Conservation (phyloP, 2,888 invertebrate species). For the Trichogramma evanescens region DNA sequence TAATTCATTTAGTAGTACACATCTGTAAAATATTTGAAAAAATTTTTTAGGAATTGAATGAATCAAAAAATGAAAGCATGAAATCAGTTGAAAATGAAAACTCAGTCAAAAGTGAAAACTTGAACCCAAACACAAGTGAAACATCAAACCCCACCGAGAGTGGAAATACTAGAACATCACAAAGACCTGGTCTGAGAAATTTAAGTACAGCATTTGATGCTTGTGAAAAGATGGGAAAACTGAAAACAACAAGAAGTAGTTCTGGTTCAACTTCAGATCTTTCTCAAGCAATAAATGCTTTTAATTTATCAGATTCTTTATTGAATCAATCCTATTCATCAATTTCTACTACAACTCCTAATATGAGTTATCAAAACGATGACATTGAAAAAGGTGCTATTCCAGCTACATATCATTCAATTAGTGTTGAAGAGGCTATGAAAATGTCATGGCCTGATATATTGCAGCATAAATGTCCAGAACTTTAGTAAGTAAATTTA, state of each 20-base stretch:
- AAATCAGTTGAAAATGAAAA: not conserved
- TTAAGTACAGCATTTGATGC: constrained; percentile 37
- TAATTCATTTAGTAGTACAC: not conserved
- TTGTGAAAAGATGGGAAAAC: constrained; percentile 31
- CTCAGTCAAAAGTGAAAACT: not conserved
- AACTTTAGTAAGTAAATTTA: constrained; percentile 60
- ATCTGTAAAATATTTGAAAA: too few species aligned
- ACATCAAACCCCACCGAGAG: not conserved
- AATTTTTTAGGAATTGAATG: constrained; percentile 2
- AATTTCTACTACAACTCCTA: constrained; percentile 13
- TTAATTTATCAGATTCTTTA: constrained; percentile 10
- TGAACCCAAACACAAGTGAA: not conserved
- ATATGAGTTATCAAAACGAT: constrained; percentile 14
- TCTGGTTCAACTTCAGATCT: constrained; percentile 2
- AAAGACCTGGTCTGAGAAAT: constrained; percentile 25
- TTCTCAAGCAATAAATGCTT: constrained; percentile 13
- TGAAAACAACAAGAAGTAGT: constrained; percentile 4
- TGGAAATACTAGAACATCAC: too few species aligned
- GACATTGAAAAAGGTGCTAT: constrained; percentile 25
- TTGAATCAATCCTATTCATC: constrained; percentile 18
- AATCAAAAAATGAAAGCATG: constrained; percentile 1
- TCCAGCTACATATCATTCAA: constrained; percentile 39
- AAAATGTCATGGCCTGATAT: constrained; percentile 56
- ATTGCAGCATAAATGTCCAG: constrained; percentile 59
- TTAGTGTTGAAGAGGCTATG: constrained; percentile 43